Base-by-base conservation (phyloP, 2,888 invertebrate genomes). In the Sesia bembeciformis region DNA sequence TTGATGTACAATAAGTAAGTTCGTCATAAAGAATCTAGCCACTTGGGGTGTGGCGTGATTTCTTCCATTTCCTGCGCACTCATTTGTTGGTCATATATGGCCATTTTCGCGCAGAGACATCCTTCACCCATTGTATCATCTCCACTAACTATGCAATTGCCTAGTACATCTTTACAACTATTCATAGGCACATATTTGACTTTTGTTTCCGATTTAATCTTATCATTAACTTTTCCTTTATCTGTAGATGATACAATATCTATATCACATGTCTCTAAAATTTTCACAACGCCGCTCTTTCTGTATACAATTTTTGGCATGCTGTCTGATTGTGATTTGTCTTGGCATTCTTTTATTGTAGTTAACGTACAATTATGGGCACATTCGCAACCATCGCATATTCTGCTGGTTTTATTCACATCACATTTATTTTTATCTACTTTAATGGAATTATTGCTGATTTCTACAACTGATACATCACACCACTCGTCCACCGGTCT, bases 21-120 rank as follows among this genome's bases (percentile, higher is more conserved):
- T 23, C 23, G 23, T 23, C 23, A 23, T 23, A 23, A 23, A 23
- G 23, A 23, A 23, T 23, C 23, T 23, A 23, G 23, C 23, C 46
- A 46, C 23, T 65, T 72, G 42, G 84, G 86, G 53, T 68, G 67
- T 3, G 85, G 87, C 3, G 84, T 86, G 23, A 89, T 78, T 62
- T 87, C 85, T 40, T 84, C 85, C 46, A 88, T 85, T 64, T 89
- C 84, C 61, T 87, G 81, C 5, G 76, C 72, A 52, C 69, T 76
- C 5, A 70, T 72, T 62, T 75, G 74, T 41, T 75, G 72, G n/a
- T 84, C 81, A 55, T 82, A 79, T 0, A 76, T 62, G 5, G 72
- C 62, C 88, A 89, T 89, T 64, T 72, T 82, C 0, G 84, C 88
- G 62, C 89, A 88, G 0, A 88, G 64, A 58, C 89, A 89, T 3